Base-by-base conservation (phyloP, 2,797 vertebrate species). In the Lerista edwardsae region DNA sequence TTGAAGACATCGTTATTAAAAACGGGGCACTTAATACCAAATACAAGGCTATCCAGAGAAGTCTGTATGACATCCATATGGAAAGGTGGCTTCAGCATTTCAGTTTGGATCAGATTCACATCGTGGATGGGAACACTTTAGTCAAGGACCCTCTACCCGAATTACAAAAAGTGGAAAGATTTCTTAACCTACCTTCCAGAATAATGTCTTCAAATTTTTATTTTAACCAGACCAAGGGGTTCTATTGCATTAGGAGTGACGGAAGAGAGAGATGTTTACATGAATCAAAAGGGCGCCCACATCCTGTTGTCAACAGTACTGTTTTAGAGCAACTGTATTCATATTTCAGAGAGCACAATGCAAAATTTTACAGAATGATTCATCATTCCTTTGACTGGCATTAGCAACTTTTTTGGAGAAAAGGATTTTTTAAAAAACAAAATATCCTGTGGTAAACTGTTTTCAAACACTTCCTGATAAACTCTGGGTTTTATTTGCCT, bases 221-320 rank as follows among this genome's bases (percentile, higher is more conserved):
- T 95, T 98, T 98, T 94, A 98, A 98, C 94, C 98, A 98, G 93
- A 98, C 98, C 90, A 98, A 98, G 95, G 98, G 98, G 87, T 98
- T 98, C 93, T 98, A 98, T 94, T 98, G 98, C 82, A 98, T 98
- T 92, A 97, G 98, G 75, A 98, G 97, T 17, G 97, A 98, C 1
- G 98, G 98, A 14, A 96, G 97, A 34, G 98, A 98, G 89, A 96
- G 98, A 79, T 98, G 98, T 93, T 97, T 98, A 92, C 98, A 98
- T 0, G 98, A 98, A 94, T 98, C 98, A 25, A 98, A 98, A 92
- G 98, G 98, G 1, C 97, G 98, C 0, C 98, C 98, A 3, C 98
- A 98, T 84, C 98, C 98, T 1, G 93, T 95, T 0, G 98, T 98
- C 41, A 98, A 98, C 94, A 93, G 91, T 93, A 98, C 97, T 1